Evolutionary conservation across 2,888 invertebrate genomes (phyloP).

Genomic region (Meghimatium bilineatum): DNA sequence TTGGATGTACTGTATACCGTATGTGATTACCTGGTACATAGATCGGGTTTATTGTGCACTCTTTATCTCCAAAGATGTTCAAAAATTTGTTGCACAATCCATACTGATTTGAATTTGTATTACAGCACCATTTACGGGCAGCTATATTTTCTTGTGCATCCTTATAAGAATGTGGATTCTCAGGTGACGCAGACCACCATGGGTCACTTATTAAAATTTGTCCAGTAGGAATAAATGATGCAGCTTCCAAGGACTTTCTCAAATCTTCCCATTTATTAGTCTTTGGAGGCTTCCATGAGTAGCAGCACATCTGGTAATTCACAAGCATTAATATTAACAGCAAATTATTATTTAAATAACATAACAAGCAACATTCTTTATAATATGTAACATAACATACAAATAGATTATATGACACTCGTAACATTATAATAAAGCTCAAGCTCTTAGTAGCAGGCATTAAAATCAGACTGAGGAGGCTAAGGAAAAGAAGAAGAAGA

Average conservation of each 20-base stretch:
- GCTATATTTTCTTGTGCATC: not conserved
- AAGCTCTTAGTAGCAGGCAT: too few species aligned
- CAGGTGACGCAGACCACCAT: not conserved
- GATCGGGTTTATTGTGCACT: not conserved
- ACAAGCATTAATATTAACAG: not conserved
- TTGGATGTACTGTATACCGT: too few species aligned
- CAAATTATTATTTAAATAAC: too few species aligned
- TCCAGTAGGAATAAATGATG: not conserved
- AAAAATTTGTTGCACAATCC: not conserved
- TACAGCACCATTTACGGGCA: constrained; percentile 3
- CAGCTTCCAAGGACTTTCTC: not conserved
- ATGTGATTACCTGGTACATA: constrained; percentile 19
- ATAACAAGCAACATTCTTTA: too few species aligned
- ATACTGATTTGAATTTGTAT: not conserved
- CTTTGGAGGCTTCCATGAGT: not conserved
- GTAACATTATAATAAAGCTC: too few species aligned
- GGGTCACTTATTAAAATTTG: constrained; percentile 17
- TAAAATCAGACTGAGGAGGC: too few species aligned
- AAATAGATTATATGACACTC: too few species aligned
- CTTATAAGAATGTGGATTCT: not conserved
- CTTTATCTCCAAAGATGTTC: not conserved
- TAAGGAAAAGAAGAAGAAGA: too few species aligned
- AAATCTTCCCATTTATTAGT: not conserved
- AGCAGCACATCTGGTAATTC: constrained; percentile 4
- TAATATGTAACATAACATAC: too few species aligned